These are phyloP conservation scores for Salvelinus fontinalis DNA, from an alignment of 2,113 vertebrate species.

Conservation along the genomic window DNA sequence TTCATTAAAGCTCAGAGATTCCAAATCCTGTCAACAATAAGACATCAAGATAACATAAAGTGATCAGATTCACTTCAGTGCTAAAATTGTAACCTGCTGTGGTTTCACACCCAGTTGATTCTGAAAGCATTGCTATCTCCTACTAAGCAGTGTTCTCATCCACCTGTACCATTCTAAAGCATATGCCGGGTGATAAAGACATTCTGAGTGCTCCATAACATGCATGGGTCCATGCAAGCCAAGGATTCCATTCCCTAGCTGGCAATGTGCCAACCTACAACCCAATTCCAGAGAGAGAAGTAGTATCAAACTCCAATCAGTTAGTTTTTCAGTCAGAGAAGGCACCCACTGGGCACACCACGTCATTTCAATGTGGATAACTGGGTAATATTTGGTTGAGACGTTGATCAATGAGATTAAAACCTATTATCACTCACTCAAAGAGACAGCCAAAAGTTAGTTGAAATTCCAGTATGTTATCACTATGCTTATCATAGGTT, in stretches of 20 bases:
- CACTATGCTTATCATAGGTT: too few species aligned
- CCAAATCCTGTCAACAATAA: too few species aligned
- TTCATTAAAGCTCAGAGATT: too few species aligned
- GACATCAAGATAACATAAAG: constrained; percentile 44
- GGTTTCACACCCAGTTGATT: constrained; percentile 10
- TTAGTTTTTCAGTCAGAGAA: constrained; percentile 31
- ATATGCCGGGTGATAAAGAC: constrained; percentile 41
- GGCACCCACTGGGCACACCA: too few species aligned
- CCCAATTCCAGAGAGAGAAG: constrained; percentile 46
- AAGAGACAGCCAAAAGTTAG: too few species aligned
- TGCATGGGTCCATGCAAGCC: constrained; percentile 37
- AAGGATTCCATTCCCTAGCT: constrained; percentile 47
- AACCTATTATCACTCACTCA: too few species aligned
- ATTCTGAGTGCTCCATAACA: constrained; percentile 47
- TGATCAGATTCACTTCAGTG: constrained; percentile 43
- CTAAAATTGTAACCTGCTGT: constrained; percentile 41
- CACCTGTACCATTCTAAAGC: constrained; percentile 41
- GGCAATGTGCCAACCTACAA: constrained; percentile 49
- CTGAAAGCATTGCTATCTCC: constrained; percentile 1
- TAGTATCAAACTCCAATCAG: constrained; percentile 53
- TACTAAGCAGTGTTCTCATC: constrained; percentile 26
- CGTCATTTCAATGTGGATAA: too few species aligned
- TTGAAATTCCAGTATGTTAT: too few species aligned
- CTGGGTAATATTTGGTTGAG: not conserved
- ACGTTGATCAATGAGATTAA: not conserved